Evolutionary conservation across 1,140 invertebrate genomes (phyloP).

Genomic region (Drosophila pseudoobscura): DNA sequence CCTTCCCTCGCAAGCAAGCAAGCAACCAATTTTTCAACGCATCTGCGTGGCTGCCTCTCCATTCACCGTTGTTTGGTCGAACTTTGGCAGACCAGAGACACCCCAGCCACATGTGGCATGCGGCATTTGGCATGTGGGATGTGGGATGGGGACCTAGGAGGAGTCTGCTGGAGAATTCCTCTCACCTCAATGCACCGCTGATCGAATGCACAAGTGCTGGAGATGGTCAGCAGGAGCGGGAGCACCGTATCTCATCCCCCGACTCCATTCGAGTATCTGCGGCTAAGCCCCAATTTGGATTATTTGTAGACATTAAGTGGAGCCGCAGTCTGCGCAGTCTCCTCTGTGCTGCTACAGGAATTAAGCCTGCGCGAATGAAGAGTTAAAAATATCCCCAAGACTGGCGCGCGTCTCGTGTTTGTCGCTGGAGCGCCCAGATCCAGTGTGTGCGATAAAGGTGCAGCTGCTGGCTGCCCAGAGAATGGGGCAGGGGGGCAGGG

Average conservation of each 20-base stretch:
- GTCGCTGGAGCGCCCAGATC: slow-evolving; percentile 43
- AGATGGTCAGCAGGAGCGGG: slow-evolving; percentile 7
- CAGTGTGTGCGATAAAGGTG: slow-evolving; percentile 44
- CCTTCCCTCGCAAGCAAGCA: background rate
- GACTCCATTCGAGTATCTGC: slow-evolving; percentile 8
- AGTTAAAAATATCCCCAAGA: slow-evolving; percentile 50
- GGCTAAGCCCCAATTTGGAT: slow-evolving; percentile 54
- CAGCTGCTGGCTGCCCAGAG: slow-evolving; percentile 4
- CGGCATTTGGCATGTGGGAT: background rate
- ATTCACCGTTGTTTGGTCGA: slow-evolving; percentile 43
- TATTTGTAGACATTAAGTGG: slow-evolving; percentile 52
- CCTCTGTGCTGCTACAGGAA: slow-evolving; percentile 12
- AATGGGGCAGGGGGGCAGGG: background rate
- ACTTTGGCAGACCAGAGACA: slow-evolving; percentile 25
- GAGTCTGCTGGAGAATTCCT: slow-evolving; percentile 10
- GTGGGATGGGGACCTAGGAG: background rate
- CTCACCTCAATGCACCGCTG: slow-evolving; percentile 50
- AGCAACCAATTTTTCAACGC: slow-evolving; percentile 28
- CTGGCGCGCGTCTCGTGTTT: slow-evolving; percentile 32
- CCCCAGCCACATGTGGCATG: background rate
- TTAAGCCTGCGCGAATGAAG: slow-evolving; percentile 42
- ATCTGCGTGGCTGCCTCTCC: slow-evolving; percentile 11
- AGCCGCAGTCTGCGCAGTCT: slow-evolving; percentile 27
- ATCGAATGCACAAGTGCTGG: slow-evolving; percentile 56
- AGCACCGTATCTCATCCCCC: background rate